These are phyloP conservation scores for Cynopterus brachyotis DNA, from an alignment of 2,113 vertebrate species.

Conservation along the genomic window DNA sequence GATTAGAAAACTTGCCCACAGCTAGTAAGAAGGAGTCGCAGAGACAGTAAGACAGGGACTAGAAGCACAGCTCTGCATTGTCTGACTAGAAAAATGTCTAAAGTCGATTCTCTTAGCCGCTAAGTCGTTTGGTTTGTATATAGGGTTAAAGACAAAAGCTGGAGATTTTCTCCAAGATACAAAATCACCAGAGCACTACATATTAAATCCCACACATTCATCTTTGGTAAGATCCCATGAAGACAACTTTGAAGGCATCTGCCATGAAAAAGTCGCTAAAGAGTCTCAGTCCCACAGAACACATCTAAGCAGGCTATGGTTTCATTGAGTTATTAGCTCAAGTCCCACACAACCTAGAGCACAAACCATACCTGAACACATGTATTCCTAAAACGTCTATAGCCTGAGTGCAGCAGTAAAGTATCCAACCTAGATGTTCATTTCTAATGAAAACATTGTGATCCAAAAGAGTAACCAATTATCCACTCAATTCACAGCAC, in stretches of 20 bases:
- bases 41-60: not conserved
- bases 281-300: not conserved
- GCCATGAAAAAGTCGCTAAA: not conserved
- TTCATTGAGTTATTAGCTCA: not conserved
- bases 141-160: not conserved
- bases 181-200: not conserved
- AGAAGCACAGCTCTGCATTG: not conserved
- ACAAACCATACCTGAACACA: not conserved
- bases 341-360: not conserved
- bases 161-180: not conserved
- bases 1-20: not conserved
- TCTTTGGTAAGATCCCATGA: not conserved
- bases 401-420: not conserved
- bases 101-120: not conserved
- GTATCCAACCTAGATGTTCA: not conserved
- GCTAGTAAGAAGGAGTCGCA: not conserved
- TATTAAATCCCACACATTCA: not conserved
- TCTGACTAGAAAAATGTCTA: not conserved
- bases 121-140: not conserved
- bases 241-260: not conserved
- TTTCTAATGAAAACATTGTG: constrained; percentile 27
- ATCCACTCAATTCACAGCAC: not conserved
- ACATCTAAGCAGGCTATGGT: not conserved
- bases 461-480: not conserved
- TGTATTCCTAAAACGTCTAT: not conserved